These are phyloP conservation scores for Pedicia rivosa DNA, from an alignment of 2,888 invertebrate genomes.

Conservation along the genomic window DNA sequence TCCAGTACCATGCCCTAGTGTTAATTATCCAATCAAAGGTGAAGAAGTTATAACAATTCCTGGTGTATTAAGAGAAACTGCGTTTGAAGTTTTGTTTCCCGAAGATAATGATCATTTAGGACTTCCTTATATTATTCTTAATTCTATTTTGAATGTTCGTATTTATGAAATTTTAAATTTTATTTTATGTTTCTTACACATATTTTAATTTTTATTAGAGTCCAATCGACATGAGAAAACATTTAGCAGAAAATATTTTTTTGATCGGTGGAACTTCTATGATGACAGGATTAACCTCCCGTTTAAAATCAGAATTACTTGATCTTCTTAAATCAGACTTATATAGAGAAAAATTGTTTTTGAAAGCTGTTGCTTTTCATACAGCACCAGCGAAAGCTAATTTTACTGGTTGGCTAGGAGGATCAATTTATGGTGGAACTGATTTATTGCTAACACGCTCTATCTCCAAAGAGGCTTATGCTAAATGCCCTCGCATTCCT, in stretches of 20 bases:
- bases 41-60: slow-evolving; percentile 44
- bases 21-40: slow-evolving; percentile 50
- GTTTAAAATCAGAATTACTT: slow-evolving; percentile 63
- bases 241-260: slow-evolving; percentile 68
- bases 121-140: slow-evolving; percentile 69
- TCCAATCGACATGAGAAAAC: slow-evolving; percentile 64
- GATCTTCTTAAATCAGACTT: slow-evolving; percentile 42
- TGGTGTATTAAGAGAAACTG: slow-evolving; percentile 59
- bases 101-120: slow-evolving; percentile 69
- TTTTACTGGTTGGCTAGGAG: slow-evolving; percentile 77
- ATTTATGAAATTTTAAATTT: neutral
- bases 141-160: slow-evolving; percentile 52
- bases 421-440: slow-evolving; percentile 61
- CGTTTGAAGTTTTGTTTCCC: slow-evolving; percentile 73
- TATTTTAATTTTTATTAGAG: slow-evolving; percentile 34
- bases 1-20: slow-evolving; percentile 38
- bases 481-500: slow-evolving; percentile 49
- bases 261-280: slow-evolving; percentile 76
- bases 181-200: neutral
- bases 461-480: slow-evolving; percentile 57
- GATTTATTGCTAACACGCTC: slow-evolving; percentile 55
- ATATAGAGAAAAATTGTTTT: slow-evolving; percentile 43
- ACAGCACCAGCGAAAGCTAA: slow-evolving; percentile 62
- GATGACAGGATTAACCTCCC: slow-evolving; percentile 65
- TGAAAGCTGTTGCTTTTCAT: slow-evolving; percentile 65